These are phyloP conservation scores for Phrynocephalus guinanensis DNA, from an alignment of 2,797 vertebrate genomes.

Conservation along the genomic window DNA sequence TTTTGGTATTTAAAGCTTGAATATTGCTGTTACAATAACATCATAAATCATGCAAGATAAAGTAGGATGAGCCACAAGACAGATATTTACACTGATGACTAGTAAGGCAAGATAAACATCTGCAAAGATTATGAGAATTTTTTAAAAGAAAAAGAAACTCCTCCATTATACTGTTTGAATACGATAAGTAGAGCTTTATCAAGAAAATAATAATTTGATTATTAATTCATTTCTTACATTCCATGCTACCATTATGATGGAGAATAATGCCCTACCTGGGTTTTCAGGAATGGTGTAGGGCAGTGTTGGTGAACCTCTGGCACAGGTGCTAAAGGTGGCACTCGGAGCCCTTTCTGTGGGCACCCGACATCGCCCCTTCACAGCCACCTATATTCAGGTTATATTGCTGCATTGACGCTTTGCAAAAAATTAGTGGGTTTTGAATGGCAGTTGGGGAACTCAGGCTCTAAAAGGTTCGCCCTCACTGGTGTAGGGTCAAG, in stretches of 20 bases:
- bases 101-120: conserved; percentile 54
- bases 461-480: too few relatives aligned
- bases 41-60: conserved; percentile 63
- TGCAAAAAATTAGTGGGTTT: too few relatives aligned
- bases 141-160: conserved; percentile 34
- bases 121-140: conserved; percentile 33
- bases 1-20: conserved; percentile 68
- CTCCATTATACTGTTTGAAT: conserved; percentile 18
- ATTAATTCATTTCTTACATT: not conserved
- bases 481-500: too few relatives aligned
- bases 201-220: conserved; percentile 7
- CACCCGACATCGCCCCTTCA: too few relatives aligned
- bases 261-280: not conserved
- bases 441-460: too few relatives aligned
- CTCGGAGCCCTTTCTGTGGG: too few relatives aligned
- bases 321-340: too few relatives aligned
- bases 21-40: conserved; percentile 48
- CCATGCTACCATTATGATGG: not conserved
- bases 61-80: conserved; percentile 42
- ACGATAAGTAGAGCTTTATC: not conserved
- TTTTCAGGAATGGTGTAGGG: too few relatives aligned
- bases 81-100: conserved; percentile 56
- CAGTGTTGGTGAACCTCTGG: too few relatives aligned
- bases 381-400: too few relatives aligned
- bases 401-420: too few relatives aligned